Base-by-base conservation (phyloP, 2,113 vertebrate species). In the Craseonycteris thonglongyai region DNA sequence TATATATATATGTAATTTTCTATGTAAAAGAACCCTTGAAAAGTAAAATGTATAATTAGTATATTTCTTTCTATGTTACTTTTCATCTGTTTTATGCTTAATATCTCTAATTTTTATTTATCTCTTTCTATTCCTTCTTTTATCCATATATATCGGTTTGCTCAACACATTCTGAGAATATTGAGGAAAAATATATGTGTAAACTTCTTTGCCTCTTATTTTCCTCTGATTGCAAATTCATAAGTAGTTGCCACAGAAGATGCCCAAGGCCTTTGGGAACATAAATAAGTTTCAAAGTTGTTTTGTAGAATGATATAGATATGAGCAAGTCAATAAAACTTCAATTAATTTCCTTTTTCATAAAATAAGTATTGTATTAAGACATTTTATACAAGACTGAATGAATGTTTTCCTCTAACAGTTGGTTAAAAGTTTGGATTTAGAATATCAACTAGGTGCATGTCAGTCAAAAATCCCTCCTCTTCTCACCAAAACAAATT, bases 231-330 rank as follows among this genome's bases (percentile, higher is more conserved):
- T 88, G 33, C 84, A 95, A 95, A 90, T 58, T n/a, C 68, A 71
- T 75, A 58, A 91, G 0, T n/a, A 2, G 30, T 56, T 30, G 24
- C 30, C 40, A 24, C 5, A 92, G 56, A 91, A 42, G 28, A 42
- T 63, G 38, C 85, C 47, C 30, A 38, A 33, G 22, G 19, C 14
- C 61, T 54, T 38, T 56, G 54, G 28, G 28, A 87, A 72, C 56
- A 88, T 56, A 84, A 93, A 81, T 59, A 56, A 45, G 3, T 72
- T 93, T 88, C 45, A 85, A 49, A 88, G 19, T 11, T 65, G 22
- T 86, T 86, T 86, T 85, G 22, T 71, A 91, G 89, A 84, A 59
- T 91, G 51, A 61, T 78, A 80, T 93, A 91, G 68, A 94, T 89
- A 75, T 87, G 49, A 84, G 35, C 24, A 82, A 91, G 47, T 28